phyloP scores from a whole-genome alignment of 2,113 vertebrate genomes.

The Bostrychus sinensis region DNA sequence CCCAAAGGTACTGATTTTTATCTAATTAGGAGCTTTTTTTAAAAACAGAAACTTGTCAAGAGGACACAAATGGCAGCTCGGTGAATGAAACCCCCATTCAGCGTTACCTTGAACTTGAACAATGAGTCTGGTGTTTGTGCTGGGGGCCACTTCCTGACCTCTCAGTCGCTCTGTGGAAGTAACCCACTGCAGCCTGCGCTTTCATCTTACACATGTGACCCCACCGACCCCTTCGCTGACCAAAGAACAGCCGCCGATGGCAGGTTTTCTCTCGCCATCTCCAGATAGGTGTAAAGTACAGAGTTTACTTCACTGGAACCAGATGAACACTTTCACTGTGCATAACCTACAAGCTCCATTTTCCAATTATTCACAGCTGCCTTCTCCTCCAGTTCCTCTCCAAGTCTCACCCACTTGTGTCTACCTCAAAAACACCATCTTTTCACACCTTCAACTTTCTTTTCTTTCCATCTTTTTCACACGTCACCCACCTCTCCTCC shows the following conservation, averaged over 20 bases:
- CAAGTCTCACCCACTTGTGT: conserved; percentile 25
- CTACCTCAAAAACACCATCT: conserved; percentile 14
- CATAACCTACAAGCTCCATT: conserved; percentile 26
- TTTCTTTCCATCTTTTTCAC: conserved; percentile 35
- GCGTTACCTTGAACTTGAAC: conserved; percentile 79
- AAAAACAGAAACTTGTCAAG: conserved; percentile 49
- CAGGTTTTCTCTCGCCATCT: conserved; percentile 37
- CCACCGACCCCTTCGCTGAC: conserved; percentile 42
- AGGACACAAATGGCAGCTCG: conserved; percentile 38
- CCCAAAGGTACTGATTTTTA: conserved; percentile 44
- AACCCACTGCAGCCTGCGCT: conserved; percentile 64
- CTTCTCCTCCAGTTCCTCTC: not conserved
- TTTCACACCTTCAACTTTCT: conserved; percentile 45
- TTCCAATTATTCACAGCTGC: conserved; percentile 41
- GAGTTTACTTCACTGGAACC: not conserved
- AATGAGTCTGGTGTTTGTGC: conserved; percentile 75
- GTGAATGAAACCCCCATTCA: conserved; percentile 70
- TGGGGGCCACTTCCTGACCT: conserved; percentile 77
- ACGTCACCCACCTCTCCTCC: conserved; percentile 22
- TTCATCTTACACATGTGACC: conserved; percentile 76
- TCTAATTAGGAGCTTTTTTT: conserved; percentile 46
- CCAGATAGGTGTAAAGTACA: not conserved
- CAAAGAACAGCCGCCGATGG: conserved; percentile 39
- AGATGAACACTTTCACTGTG: not conserved
- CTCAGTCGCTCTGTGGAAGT: conserved; percentile 63